Conservation (phyloP, 2,797 vertebrate genomes). For the Sylvilagus floridanus region DNA sequence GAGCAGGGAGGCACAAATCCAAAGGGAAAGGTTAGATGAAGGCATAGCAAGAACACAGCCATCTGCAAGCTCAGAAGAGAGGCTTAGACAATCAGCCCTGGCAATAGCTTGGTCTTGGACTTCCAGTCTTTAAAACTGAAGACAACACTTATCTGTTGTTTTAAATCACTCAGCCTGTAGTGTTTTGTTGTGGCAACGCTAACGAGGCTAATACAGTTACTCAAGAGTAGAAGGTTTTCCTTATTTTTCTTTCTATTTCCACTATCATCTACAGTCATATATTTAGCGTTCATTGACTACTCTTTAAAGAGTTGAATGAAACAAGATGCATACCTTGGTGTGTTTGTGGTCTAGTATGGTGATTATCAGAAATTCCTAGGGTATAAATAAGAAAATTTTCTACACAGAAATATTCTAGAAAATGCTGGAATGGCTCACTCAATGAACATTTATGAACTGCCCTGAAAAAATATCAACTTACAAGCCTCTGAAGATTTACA, state of each 20-base stretch:
- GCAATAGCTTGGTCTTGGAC: not conserved
- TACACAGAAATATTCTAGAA: conserved; percentile 34
- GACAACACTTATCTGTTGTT: not conserved
- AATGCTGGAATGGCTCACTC: conserved; percentile 7
- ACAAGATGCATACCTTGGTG: not conserved
- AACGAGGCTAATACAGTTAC: not conserved
- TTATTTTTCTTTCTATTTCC: conserved; percentile 46
- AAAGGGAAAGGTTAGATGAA: not conserved
- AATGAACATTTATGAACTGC: not conserved
- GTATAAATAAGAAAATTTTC: conserved; percentile 29
- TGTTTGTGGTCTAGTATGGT: not conserved
- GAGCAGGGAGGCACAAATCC: not conserved
- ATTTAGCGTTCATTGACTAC: conserved; percentile 14
- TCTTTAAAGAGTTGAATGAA: conserved; percentile 42
- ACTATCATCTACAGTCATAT: not conserved
- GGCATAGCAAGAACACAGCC: not conserved
- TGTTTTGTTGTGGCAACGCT: not conserved
- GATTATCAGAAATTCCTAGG: conserved; percentile 41
- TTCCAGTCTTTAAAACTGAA: not conserved
- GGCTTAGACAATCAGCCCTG: not conserved
- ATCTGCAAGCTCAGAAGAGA: not conserved
- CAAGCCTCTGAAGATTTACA: not conserved
- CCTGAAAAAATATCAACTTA: conserved; percentile 17
- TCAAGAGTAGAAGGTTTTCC: not conserved
- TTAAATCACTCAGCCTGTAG: not conserved